A percentile compares a stretch with the other conserved stretches of the same genome.
These are phyloP conservation scores for Drosophila ambigua DNA, from an alignment of 1,140 invertebrate genomes.

Conservation along the genomic window DNA sequence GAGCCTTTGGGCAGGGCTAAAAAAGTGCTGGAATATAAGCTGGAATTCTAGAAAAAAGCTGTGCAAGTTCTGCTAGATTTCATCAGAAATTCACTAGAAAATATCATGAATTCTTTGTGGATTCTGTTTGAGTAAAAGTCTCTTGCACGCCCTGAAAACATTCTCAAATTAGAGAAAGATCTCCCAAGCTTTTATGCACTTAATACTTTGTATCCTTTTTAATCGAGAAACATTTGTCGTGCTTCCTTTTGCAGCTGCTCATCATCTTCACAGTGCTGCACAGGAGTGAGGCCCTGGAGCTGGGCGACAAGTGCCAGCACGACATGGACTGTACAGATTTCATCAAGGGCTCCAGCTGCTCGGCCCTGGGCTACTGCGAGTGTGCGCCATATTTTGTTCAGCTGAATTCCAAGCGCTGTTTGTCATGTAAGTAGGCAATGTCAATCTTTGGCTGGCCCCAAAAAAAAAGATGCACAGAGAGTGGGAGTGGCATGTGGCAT, in stretches of 20 bases:
- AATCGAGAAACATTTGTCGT: no score
- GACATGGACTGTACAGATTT: conserved; percentile 84
- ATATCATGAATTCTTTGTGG: no score
- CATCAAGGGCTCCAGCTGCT: conserved; percentile 83
- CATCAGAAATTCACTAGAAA: no score
- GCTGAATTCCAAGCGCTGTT: conserved; percentile 87
- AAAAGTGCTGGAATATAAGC: no score
- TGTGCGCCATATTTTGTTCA: conserved; percentile 88
- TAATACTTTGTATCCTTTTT: no score
- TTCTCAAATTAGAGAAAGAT: no score
- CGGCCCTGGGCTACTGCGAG: conserved; percentile 85
- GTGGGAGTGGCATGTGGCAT: conserved; percentile 27
- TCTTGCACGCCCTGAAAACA: no score
- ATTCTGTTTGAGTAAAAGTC: no score
- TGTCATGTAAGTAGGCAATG: conserved; percentile 87
- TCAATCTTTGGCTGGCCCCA: conserved; percentile 73
- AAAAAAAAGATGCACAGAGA: conserved; percentile 8
- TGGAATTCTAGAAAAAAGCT: no score
- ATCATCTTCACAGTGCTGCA: conserved; percentile 57
- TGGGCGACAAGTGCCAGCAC: conserved; percentile 82
- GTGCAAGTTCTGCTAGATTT: no score
- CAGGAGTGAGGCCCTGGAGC: conserved; percentile 44
- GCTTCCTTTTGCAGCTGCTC: conserved; percentile 37
- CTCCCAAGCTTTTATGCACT: no score
- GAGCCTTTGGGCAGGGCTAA: no score